phyloP scores from a whole-genome alignment of 2,797 vertebrate genomes.

The Florisuga fusca region DNA sequence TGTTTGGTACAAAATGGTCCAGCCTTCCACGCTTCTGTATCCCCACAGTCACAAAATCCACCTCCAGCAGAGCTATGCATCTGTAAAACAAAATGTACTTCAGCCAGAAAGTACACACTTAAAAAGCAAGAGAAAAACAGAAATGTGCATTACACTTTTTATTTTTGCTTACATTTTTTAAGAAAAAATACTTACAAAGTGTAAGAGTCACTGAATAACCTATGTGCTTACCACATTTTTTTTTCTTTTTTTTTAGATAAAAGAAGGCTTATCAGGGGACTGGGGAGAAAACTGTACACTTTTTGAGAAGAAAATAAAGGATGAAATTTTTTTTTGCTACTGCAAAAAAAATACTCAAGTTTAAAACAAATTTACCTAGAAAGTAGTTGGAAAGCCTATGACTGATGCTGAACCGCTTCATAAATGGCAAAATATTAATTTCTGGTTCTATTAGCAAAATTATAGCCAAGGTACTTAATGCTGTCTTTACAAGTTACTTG shows the following conservation, averaged over 20 bases:
- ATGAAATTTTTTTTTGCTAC: not conserved
- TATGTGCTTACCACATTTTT: not conserved
- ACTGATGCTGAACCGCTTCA: not conserved
- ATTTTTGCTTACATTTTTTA: no score
- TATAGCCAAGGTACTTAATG: not conserved
- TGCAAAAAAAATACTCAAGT: not conserved
- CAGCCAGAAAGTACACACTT: not conserved
- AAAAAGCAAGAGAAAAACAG: constrained; percentile 9
- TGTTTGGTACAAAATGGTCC: constrained; percentile 93
- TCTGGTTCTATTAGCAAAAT: not conserved
- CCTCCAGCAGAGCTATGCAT: constrained; percentile 97
- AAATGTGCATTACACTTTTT: not conserved
- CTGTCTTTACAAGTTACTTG: not conserved
- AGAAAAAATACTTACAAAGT: not conserved
- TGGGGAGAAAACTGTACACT: accelerated
- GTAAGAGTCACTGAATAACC: not conserved
- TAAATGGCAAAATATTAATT: not conserved
- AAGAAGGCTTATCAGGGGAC: not conserved
- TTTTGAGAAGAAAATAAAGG: not conserved
- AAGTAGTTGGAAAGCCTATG: not conserved
- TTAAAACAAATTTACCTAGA: not conserved
- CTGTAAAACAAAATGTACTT: constrained; percentile 72
- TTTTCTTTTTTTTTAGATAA: not conserved
- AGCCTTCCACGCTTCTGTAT: constrained; percentile 96
- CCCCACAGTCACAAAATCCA: constrained; percentile 98